Percentiles rank a stretch among this genome's conserved stretches.
Conservation (phyloP, 2,797 vertebrate genomes). For the Micrastur ruficollis region DNA sequence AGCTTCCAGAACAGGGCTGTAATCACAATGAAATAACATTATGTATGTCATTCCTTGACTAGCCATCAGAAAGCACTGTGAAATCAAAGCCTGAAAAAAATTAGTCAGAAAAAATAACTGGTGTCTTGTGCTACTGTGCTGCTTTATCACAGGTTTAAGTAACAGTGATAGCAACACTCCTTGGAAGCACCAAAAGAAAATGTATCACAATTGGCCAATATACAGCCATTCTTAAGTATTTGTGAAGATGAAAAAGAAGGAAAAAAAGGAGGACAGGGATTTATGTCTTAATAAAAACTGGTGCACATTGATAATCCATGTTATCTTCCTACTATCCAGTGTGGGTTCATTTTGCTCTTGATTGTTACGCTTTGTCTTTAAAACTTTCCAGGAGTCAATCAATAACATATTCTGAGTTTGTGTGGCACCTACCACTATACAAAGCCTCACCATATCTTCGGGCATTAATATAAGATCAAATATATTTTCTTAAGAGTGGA, state of each 20-base stretch:
- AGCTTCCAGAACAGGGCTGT: background rate
- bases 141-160: background rate
- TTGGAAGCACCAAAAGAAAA: background rate
- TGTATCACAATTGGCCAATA: background rate
- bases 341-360: background rate
- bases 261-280: background rate
- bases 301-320: background rate
- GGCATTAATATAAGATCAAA: background rate
- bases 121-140: background rate
- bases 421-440: too few species aligned
- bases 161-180: rapidly evolving
- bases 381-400: background rate
- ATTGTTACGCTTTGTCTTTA: background rate
- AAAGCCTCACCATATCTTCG: background rate
- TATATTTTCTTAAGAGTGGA: background rate
- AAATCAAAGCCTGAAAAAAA: background rate
- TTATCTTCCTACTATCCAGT: background rate
- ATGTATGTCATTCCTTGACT: background rate
- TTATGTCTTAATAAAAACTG: background rate
- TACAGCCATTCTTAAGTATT: background rate
- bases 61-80: background rate
- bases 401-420: background rate
- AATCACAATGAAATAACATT: background rate
- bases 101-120: rapidly evolving
- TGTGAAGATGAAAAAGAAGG: background rate